Evolutionary conservation across 2,888 invertebrate species (phyloP), one percentile per base, ranked within the genome.

Genomic region (Orchesellides sinensis): DNA sequence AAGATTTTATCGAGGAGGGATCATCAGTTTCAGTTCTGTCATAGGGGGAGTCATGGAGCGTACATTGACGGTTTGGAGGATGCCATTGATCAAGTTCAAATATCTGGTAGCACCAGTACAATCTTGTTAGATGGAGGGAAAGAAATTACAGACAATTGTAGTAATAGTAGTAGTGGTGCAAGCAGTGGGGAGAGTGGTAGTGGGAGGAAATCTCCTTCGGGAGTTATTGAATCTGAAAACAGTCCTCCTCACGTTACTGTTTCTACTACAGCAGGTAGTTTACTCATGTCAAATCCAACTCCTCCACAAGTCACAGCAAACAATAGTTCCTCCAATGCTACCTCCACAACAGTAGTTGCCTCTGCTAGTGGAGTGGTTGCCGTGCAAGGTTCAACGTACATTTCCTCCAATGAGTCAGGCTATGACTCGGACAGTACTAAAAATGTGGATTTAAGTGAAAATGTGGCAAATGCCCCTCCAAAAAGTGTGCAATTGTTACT

Each of bases 351-450:
- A 59, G 84, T 23, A 49, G 32, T 19, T 75, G n/a, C n/a, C n/a
- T n/a, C 52, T 52, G 84, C 32, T 69, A 77, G 45, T 25, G 73
- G 69, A 49, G 29, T 82, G 40, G 56, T 83, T 8, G 81, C 66
- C 10, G 65, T 81, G n/a, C 78, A 85, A 61, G 87, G 88, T 72
- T 90, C 89, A 89, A 94, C 94, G 90, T 95, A 95, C 90, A 93
- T 95, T 66, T 95, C 95, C 90, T 95, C 95, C 59, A 95, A 95
- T 90, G 95, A 95, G 90, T 95, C 95, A 65, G 95, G 95, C 52
- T 95, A 95, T 89, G 95, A 95, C 89, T 95, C 95, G 90, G 95
- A 95, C 89, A 93, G 94, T 69, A 92, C 89, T 0, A 89, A 90
- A 63, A 89, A 89, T 66, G 84, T 87, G 6, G 88, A 88, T n/a